phyloP scores from a whole-genome alignment of 2,113 vertebrate genomes.

The Scatophagus argus region DNA sequence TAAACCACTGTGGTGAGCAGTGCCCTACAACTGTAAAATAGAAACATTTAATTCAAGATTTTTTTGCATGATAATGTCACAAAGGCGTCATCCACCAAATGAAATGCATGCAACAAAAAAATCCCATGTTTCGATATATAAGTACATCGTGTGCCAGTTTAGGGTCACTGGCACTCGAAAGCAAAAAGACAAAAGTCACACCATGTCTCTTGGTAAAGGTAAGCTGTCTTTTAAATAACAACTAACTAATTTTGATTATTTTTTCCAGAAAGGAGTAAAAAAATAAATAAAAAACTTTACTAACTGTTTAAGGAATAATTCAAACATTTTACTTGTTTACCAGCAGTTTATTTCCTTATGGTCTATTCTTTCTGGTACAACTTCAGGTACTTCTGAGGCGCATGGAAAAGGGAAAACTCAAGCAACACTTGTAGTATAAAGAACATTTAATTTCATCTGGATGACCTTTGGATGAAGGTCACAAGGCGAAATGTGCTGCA shows the following conservation, averaged over 20 bases:
- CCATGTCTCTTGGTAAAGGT: constrained; percentile 60
- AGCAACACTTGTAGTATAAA: neutral
- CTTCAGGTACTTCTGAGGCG: neutral
- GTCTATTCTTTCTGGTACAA: neutral
- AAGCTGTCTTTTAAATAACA: constrained; percentile 26
- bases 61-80: neutral
- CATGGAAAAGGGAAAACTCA: neutral
- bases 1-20: neutral
- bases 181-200: constrained; percentile 4
- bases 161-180: neutral
- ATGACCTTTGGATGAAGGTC: neutral
- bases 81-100: constrained; percentile 24
- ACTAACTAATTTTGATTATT: neutral
- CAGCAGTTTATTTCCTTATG: neutral
- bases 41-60: constrained; percentile 32
- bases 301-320: neutral
- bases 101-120: constrained; percentile 18
- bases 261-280: neutral
- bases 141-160: neutral
- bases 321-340: neutral
- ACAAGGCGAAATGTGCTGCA: neutral
- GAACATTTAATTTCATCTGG: neutral
- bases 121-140: constrained; percentile 33
- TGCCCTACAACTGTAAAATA: constrained; percentile 29
- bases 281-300: too few species aligned